Evolutionary conservation across 1,140 invertebrate genomes (phyloP).

Genomic region (Apocrypta bakeri): DNA sequence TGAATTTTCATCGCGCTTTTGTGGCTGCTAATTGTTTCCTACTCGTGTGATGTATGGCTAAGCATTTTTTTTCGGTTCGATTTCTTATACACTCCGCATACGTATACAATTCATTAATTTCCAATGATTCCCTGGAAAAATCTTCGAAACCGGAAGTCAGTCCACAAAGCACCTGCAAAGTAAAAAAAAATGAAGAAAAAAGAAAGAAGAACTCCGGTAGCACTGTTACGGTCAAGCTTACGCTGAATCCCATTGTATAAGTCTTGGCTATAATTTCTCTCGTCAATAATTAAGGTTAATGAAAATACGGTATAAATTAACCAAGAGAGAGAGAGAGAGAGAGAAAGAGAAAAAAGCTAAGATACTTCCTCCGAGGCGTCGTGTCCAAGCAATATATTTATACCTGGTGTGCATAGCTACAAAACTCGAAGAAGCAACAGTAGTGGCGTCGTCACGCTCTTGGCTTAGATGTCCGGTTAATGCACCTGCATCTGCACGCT

Average conservation of each 20-base stretch:
- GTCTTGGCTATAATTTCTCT: background rate
- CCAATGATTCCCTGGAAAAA: background rate
- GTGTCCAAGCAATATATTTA: background rate
- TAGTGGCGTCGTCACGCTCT: slow-evolving; percentile 62
- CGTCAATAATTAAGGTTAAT: slow-evolving; percentile 39
- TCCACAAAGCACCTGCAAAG: background rate
- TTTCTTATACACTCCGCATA: too few relatives aligned
- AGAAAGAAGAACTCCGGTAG: background rate
- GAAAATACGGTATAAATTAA: slow-evolving; percentile 31
- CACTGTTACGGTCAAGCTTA: slow-evolving; percentile 5
- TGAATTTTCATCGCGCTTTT: background rate
- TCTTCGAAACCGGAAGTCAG: background rate
- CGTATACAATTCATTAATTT: background rate
- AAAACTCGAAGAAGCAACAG: background rate
- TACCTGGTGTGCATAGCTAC: background rate
- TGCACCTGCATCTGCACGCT: slow-evolving; percentile 67
- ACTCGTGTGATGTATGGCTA: background rate
- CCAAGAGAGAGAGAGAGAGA: background rate
- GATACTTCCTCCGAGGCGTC: background rate
- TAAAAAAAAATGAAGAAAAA: background rate
- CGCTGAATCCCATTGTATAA: background rate
- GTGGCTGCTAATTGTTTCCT: slow-evolving; percentile 4
- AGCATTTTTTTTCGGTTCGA: background rate
- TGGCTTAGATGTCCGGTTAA: slow-evolving; percentile 69
- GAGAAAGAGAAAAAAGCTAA: slow-evolving; percentile 1